Base-by-base conservation (phyloP, 2,888 invertebrate genomes). In the Lasioglossum lativentre region DNA sequence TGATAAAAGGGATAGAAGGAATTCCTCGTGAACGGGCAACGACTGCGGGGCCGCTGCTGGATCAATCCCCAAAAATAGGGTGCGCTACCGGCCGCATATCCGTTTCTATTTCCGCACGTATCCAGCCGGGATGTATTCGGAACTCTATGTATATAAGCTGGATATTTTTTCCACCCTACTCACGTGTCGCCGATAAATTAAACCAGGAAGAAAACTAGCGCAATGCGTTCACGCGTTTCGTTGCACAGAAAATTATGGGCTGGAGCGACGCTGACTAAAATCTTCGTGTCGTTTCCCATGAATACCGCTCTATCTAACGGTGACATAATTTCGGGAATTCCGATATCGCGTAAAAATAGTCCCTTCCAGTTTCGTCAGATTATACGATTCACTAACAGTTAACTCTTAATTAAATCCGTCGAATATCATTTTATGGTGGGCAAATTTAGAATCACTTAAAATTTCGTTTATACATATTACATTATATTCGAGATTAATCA, bases 51-150 rank as follows among this genome's bases (percentile, higher is more conserved):
- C 52, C 0, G 27, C 14, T 14, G 59, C 59, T 27, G 59, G 87
- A 89, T 89, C 89, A 82, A 90, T 90, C 59, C 73, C 89, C 88
- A 88, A 90, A 89, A 90, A 91, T 90, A 90, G 90, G 87, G 79
- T 83, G 81, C 68, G 38, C 66, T 59, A 71, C 72, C 82, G 52
- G 52, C 86, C 88, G 88, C 89, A 88, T 89, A 91, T 91, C 82
- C 91, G 86, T 88, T 90, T 90, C 90, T 90, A 90, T 90, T 90
- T 90, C 86, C 82, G 78, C 86, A 63, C 80, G 72, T 72, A 88
- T 89, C 85, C 87, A 78, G 47, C 74, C 63, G 71, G 78, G 82
- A 88, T 86, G 83, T 86, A 70, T 42, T 78, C 63, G 27, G 45
- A 34, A 68, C 78, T 23, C 78, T 70, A 82, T 66, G 71, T 71